Base-by-base conservation (phyloP, 2,797 vertebrate genomes). In the Crocodylus rhombifer region DNA sequence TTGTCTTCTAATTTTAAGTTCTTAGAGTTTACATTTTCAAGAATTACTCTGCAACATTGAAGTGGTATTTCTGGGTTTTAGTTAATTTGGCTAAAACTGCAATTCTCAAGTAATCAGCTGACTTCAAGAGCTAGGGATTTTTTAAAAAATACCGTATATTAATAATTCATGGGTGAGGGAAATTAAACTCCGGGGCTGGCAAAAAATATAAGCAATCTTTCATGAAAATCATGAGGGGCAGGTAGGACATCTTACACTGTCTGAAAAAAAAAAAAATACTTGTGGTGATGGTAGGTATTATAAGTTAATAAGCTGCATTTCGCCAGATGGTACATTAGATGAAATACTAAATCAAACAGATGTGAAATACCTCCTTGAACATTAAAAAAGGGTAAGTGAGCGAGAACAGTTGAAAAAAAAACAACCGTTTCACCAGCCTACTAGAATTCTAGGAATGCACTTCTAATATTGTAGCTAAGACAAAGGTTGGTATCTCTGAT, bases 381-480 rank as follows among this genome's bases (percentile, higher is more conserved):
- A 60, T 77, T 84, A 69, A 14, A 60, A 58, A 93, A 88, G 21
- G 93, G 78, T 60, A 92, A 87, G 89, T 86, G 73, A 3, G 58
- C 85, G 18, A 36, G 33, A 36, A 36, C 3, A 88, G 18, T 21
- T 83, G 64, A 93, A 90, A 18, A 25, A 91, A 64, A 94, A 84
- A 80, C 64, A 73, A 51, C 42, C 7, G 14, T 86, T 95, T 93
- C 74, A 80, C 78, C 51, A 75, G 6, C 18, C 21, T 51, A 36
- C 30, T 79, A 92, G 28, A 87, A 87, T 81, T 55, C 93, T 92
- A 86, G 65, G 84, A 92, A 94, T 92, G 58, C 20, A 77, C 92
- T 95, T 81, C 20, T 14, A 85, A 63, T 28, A 60, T 18, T 85
- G 78, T 63, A 26, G 77, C 85, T 64, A 14, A 16, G 7, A 80